Evolutionary conservation across 2,888 invertebrate genomes (phyloP), one percentile per base, ranked within the genome.

Genomic region (Dynastes hyllus): DNA sequence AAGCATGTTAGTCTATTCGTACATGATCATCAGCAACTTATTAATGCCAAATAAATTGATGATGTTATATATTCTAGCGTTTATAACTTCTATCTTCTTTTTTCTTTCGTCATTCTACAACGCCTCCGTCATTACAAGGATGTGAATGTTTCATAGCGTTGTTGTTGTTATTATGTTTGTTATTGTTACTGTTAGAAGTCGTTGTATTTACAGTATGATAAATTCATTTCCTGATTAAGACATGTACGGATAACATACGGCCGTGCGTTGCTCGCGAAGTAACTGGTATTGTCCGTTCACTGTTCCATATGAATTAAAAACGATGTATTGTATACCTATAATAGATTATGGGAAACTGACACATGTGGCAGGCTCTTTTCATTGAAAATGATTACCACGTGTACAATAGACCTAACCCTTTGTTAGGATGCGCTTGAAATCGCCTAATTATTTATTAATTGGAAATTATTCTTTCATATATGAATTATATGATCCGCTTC

Each of bases 271-370:
- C n/a, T 45, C 53, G 29, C 22, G 8, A 16, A 61, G 61, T 45
- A 73, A 73, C 61, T 29, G 61, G 73, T 75, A 75, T 75, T 75
- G 73, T 75, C 50, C 58, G 61, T 55, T 61, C 73, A 22, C 61
- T 77, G 77, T 77, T 77, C 69, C 58, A 58, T 78, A 66, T 73
- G 73, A 78, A 78, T 78, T 78, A 78, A 78, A 78, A 78, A 78
- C 73, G 73, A 78, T 63, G 73, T 73, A 66, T 78, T 78, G 77
- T 65, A 55, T 45, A 71, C 73, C 55, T 65, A 78, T 78, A 78
- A 78, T 78, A 78, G 66, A 78, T 73, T 78, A 71, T 78, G 78
- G 70, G 78, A 78, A 77, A 55, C 66, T 16, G 63, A 73, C 71
- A 73, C 53, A 78, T 78, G 78, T 78, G 73, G 76, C 73, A 27